Conservation (phyloP, 2,797 vertebrate species). For the Tenualosa ilisha region DNA sequence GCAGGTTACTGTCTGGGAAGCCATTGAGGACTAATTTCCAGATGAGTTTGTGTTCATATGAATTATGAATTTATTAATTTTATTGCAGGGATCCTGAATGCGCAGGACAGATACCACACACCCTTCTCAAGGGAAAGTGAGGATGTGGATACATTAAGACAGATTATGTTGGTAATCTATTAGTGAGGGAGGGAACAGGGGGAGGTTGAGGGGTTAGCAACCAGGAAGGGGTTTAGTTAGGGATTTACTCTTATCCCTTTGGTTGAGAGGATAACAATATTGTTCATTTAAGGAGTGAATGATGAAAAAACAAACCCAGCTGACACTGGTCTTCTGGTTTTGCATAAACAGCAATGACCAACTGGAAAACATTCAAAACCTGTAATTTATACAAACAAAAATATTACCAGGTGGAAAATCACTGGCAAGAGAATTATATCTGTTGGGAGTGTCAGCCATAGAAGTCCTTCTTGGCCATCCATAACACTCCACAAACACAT, state of each 20-base stretch:
- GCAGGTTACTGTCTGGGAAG: background rate
- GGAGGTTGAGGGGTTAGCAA: background rate
- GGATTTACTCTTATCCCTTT: background rate
- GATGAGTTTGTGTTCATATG: background rate
- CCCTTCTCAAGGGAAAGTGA: background rate
- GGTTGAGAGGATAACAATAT: constrained; percentile 4
- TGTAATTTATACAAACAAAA: background rate
- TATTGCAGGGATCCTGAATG: background rate
- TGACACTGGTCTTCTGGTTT: background rate
- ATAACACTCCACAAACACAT: background rate
- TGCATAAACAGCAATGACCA: background rate
- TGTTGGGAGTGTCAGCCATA: background rate
- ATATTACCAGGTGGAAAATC: background rate
- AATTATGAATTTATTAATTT: background rate
- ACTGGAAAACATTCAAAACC: constrained; percentile 10
- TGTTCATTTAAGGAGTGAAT: constrained; percentile 6
- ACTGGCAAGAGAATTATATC: background rate
- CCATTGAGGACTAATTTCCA: background rate
- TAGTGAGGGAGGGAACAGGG: background rate
- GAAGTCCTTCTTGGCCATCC: background rate
- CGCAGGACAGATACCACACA: background rate
- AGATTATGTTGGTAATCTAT: constrained; percentile 6
- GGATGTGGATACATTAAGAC: background rate
- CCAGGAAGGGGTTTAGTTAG: background rate
- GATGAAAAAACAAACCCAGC: background rate